These are phyloP conservation scores for Oxygymnocypris stewartii DNA, from an alignment of 2,113 vertebrate species.

Conservation along the genomic window DNA sequence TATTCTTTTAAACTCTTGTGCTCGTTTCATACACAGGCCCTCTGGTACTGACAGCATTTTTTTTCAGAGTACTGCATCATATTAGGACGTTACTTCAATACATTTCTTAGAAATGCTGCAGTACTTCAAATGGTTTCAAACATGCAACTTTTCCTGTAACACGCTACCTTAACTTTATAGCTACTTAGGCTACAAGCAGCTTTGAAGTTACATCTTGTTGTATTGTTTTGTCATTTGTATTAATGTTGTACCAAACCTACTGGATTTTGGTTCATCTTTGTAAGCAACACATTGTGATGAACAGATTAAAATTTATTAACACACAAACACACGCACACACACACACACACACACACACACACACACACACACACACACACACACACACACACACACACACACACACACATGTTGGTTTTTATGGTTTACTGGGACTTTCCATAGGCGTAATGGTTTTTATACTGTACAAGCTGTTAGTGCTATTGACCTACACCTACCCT, in stretches of 20 bases:
- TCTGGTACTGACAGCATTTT: constrained; percentile 17
- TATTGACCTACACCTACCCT: no score
- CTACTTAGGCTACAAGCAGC: neutral
- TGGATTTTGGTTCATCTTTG: neutral
- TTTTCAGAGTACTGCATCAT: constrained; percentile 5
- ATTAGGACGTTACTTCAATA: neutral
- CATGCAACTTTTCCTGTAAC: neutral
- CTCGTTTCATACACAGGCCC: constrained; percentile 26
- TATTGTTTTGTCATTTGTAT: neutral
- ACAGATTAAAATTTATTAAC: neutral
- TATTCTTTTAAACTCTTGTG: constrained; percentile 5
- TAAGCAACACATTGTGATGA: neutral
- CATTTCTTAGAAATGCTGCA: neutral
- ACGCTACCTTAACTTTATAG: neutral
- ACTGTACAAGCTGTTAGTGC: no score
- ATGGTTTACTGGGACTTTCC: no score
- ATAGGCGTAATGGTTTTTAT: no score
- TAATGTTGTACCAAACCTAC: neutral
- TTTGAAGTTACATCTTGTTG: neutral
- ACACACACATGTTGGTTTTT: no score
- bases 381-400: no score
- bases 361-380: no score
- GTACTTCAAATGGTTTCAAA: neutral
- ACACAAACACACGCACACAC: no score
- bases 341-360: no score